Evolutionary conservation across 2,113 vertebrate species (phyloP).

Genomic region (Tragelaphus strepsiceros): DNA sequence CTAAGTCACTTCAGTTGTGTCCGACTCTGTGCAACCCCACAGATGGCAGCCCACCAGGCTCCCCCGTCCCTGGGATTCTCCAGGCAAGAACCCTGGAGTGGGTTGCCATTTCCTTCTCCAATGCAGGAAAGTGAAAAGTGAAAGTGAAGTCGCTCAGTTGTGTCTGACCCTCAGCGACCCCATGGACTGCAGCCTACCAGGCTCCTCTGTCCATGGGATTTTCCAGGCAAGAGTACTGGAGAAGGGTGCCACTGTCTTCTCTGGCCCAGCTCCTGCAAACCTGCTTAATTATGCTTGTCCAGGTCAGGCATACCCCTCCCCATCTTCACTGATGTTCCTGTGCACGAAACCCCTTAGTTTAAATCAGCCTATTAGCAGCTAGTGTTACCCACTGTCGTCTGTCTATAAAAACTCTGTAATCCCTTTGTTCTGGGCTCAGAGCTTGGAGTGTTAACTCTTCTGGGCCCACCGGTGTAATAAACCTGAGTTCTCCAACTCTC

Average conservation of each 20-base stretch:
- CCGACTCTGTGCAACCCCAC: fast-evolving
- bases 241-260: not conserved
- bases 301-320: not conserved
- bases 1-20: not conserved
- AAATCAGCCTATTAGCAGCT: not conserved
- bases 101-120: not conserved
- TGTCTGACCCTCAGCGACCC: too few species aligned
- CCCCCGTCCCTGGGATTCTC: not conserved
- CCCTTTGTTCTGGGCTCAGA: not conserved
- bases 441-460: not conserved
- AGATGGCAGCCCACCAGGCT: not conserved
- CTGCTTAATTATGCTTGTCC: not conserved
- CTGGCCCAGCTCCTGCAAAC: not conserved
- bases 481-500: not conserved
- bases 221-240: not conserved
- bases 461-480: fast-evolving
- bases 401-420: not conserved
- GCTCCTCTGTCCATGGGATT: not conserved
- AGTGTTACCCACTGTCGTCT: not conserved
- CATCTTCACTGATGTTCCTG: not conserved
- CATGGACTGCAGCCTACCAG: not conserved
- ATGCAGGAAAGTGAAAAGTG: not conserved
- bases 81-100: not conserved
- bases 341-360: not conserved
- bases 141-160: not conserved